Percentiles rank a stretch among this genome's conserved stretches.
Conservation (phyloP, 2,113 vertebrate genomes). For the Dicaeum eximium region DNA sequence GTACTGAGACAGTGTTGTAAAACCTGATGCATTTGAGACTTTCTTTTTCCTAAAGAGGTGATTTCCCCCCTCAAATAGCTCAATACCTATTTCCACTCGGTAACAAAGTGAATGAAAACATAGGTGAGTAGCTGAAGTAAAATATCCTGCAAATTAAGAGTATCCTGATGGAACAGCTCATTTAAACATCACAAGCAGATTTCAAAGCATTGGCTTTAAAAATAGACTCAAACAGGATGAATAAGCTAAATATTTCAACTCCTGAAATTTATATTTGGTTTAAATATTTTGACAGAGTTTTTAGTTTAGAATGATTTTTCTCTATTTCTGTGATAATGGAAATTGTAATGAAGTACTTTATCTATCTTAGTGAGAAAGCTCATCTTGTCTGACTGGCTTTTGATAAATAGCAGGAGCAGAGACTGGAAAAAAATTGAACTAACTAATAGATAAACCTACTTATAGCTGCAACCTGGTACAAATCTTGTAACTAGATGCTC, state of each 20-base stretch:
- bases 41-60: not conserved
- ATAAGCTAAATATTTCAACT: constrained; percentile 9
- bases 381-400: not conserved
- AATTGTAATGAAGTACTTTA: constrained; percentile 27
- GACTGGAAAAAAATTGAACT: not conserved
- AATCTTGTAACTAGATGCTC: not conserved
- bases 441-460: not conserved
- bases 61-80: not conserved
- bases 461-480: not conserved
- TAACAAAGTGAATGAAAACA: not conserved
- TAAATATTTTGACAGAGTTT: constrained; percentile 49
- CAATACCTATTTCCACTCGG: not conserved
- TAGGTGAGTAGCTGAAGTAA: not conserved
- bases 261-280: not conserved
- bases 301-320: not conserved
- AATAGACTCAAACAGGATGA: not conserved
- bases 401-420: not conserved
- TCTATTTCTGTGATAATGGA: constrained; percentile 4
- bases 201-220: not conserved
- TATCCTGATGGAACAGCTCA: not conserved
- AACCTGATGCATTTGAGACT: not conserved
- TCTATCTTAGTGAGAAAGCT: not conserved
- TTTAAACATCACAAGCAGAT: not conserved
- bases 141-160: not conserved
- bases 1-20: not conserved